Percentiles rank a stretch among this genome's conserved stretches.
phyloP scores from a whole-genome alignment of 2,113 vertebrate species.

The Lipophrys pholis region DNA sequence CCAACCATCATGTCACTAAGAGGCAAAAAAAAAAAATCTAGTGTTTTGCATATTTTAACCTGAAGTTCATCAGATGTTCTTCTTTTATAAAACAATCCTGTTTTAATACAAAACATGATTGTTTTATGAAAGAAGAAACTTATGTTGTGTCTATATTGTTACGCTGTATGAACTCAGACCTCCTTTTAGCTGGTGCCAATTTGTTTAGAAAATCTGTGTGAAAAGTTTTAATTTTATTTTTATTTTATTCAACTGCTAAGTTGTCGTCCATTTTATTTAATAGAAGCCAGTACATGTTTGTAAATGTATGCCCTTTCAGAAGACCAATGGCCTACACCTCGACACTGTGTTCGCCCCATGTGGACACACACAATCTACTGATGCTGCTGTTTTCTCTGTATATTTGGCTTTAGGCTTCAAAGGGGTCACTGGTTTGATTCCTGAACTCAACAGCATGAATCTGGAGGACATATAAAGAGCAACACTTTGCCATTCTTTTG shows the following conservation, averaged over 20 bases:
- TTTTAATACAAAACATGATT: no score
- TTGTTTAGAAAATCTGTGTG: no score
- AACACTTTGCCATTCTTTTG: background rate
- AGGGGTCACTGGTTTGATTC: background rate
- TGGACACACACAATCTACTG: background rate
- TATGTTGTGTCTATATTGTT: no score
- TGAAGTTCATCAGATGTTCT: no score
- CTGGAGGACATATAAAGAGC: slow-evolving; percentile 15
- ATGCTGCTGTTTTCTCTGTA: background rate
- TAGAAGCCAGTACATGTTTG: background rate
- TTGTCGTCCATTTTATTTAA: background rate
- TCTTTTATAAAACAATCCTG: no score
- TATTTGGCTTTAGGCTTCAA: background rate
- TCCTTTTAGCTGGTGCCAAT: background rate
- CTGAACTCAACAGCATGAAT: slow-evolving; percentile 10
- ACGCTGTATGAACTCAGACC: no score
- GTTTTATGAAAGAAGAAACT: no score
- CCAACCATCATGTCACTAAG: no score
- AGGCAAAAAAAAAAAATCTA: no score
- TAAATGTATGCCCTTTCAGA: background rate
- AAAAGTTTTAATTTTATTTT: no score
- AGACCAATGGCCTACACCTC: background rate
- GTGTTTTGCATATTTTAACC: no score
- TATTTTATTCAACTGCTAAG: background rate
- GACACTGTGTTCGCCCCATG: background rate